Conservation (phyloP, 2,797 vertebrate genomes). For the Tauraco hartlaubi region DNA sequence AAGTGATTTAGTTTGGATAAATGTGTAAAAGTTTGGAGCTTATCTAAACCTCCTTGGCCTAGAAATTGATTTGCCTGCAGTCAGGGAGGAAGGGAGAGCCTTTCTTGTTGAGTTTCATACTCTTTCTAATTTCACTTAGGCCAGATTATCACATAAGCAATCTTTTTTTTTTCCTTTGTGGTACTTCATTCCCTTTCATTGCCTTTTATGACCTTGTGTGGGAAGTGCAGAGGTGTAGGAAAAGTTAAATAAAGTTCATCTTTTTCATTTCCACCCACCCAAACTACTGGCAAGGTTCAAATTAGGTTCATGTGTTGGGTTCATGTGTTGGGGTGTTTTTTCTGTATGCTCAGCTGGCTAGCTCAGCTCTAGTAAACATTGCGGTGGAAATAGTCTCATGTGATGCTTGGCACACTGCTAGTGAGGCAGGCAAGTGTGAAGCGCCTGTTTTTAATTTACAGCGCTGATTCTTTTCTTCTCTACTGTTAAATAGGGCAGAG, state of each 20-base stretch:
- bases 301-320: neutral
- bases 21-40: neutral
- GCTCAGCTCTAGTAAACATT: neutral
- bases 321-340: neutral
- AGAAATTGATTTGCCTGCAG: neutral
- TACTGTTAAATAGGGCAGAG: neutral
- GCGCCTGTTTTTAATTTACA: neutral
- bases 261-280: neutral
- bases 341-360: fast-evolving
- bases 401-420: neutral
- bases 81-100: neutral
- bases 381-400: neutral
- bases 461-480: neutral
- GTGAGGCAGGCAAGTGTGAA: neutral
- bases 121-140: neutral
- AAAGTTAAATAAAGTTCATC: constrained; percentile 28
- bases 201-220: neutral
- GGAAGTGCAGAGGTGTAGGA: neutral
- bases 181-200: neutral
- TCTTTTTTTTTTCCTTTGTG: too few species aligned
- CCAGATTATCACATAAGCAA: neutral
- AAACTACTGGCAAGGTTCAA: neutral
- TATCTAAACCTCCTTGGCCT: neutral
- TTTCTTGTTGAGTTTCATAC: neutral
- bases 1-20: constrained; percentile 12